Conservation (phyloP, 2,113 vertebrate species). For the Redunca redunca region DNA sequence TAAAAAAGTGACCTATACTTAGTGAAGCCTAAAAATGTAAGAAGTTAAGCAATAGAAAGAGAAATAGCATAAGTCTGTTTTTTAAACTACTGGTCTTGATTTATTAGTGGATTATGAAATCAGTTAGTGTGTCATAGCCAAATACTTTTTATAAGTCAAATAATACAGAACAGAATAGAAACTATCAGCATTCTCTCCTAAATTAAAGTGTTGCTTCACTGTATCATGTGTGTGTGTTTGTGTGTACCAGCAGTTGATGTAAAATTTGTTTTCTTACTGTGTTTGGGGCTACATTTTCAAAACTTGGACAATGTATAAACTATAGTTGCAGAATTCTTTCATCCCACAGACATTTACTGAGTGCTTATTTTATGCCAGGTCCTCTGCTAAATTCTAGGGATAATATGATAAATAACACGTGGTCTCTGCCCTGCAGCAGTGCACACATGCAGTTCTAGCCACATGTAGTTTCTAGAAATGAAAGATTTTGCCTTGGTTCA, state of each 20-base stretch:
- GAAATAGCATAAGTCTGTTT: background rate
- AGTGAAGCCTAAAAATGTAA: background rate
- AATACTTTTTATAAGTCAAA: background rate
- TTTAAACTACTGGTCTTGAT: constrained; percentile 12
- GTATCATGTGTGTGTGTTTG: background rate
- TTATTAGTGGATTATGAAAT: constrained; percentile 25
- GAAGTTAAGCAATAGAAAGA: background rate
- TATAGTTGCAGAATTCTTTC: background rate
- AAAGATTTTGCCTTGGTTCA: background rate
- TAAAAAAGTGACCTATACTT: background rate
- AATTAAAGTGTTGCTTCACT: background rate
- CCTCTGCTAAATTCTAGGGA: constrained; percentile 17
- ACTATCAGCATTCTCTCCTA: background rate
- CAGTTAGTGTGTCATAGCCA: background rate
- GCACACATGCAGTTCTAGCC: background rate
- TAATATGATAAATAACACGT: background rate
- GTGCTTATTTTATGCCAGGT: constrained; percentile 25
- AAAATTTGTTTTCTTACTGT: constrained; percentile 10
- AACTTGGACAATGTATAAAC: background rate
- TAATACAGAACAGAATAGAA: constrained; percentile 27
- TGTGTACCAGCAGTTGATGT: background rate
- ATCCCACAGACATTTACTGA: constrained; percentile 37
- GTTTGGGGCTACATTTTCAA: background rate
- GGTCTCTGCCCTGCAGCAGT: background rate
- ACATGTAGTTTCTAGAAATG: background rate